Evolutionary conservation across 1,140 invertebrate species (phyloP), one percentile per base, ranked within the genome.

Genomic region (Drosophila tropicalis): DNA sequence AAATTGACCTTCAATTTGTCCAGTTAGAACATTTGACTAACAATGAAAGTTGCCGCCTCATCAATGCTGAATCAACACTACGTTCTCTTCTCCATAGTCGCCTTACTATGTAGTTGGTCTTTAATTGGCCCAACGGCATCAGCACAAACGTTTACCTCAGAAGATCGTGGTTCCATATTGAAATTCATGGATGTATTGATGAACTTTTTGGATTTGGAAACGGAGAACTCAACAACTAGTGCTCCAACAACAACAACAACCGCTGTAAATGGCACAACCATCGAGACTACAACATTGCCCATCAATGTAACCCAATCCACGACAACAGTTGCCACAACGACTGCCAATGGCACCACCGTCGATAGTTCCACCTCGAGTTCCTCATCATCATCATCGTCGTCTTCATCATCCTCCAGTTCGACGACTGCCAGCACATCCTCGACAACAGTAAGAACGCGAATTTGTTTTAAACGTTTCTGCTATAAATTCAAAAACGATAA

Each of bases 391-490:
- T 47, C 44, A 9, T 40, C 41, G 3, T 7, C 17, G 0, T n/a
- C 61, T 44, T 51, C 6, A 9, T n/a, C 12, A 0, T 39, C 36
- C 36, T 39, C 41, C n/a, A 44, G 40, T 61, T 7, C 58, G 12
- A 39, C 34, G n/a, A 40, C 58, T 17, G 39, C 17, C 12, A 36
- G 7, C 12, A 9, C 4, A 6, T 44, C 32, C 22, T n/a, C 54
- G 22, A 70, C 55, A 10, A 67, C 67, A 2, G 40, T 6, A 1
- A 54, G 68, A 17, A 44, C 22, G 1, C 70, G 83, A 19, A 84
- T 87, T 51, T 87, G 83, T 60, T 87, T 89, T 19, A 87, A 80
- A 54, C 67, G 83, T 0, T 64, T 67, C 2, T 87, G 84, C 22
- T 89, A 89, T 22, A 87, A 89, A 22, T 87, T 87, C 12, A 41